Percentiles rank a stretch among this genome's conserved stretches.
Conservation (phyloP, 2,113 vertebrate species). For the Phalacrocorax pelagicus region DNA sequence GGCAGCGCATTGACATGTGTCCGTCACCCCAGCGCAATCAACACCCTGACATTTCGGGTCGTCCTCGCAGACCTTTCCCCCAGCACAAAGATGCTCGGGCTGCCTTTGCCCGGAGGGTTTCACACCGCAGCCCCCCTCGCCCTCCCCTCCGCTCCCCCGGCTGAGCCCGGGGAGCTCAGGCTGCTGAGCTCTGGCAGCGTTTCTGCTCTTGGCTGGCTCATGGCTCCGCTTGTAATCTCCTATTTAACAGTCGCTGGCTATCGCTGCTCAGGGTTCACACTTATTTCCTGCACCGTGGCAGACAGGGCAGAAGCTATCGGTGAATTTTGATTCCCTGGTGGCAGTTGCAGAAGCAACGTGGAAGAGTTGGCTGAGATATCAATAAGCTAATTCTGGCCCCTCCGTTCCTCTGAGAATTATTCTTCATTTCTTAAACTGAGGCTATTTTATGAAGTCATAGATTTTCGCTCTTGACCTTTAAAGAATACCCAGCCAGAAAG, state of each 20-base stretch:
- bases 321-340: not conserved
- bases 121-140: not conserved
- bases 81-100: not conserved
- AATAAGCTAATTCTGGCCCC: not conserved
- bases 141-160: not conserved
- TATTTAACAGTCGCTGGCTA: not conserved
- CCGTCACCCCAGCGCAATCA: not conserved
- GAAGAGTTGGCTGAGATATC: not conserved
- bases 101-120: not conserved
- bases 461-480: not conserved
- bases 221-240: not conserved
- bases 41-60: not conserved
- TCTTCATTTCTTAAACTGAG: not conserved
- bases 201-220: not conserved
- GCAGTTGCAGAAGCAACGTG: not conserved
- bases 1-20: not conserved
- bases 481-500: not conserved
- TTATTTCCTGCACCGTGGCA: not conserved
- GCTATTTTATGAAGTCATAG: not conserved
- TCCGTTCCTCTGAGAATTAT: not conserved
- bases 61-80: not conserved
- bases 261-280: not conserved
- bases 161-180: not conserved
- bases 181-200: not conserved
- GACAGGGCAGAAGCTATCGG: not conserved